These are phyloP conservation scores for Drosophila tanythrix DNA, from an alignment of 2,888 invertebrate genomes.

Conservation along the genomic window DNA sequence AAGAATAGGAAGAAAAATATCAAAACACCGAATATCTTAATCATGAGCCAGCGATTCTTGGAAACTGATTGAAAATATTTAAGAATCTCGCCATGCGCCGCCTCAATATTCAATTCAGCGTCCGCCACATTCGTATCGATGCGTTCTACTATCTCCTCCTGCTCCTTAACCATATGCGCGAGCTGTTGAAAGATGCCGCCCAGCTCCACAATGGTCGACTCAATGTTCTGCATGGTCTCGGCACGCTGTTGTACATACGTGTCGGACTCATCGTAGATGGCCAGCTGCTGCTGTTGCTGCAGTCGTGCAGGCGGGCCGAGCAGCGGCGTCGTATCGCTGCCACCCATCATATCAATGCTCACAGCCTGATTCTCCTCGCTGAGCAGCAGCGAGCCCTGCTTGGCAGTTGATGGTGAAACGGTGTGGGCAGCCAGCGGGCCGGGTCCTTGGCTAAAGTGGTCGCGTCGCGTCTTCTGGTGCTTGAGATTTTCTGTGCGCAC, in stretches of 20 bases:
- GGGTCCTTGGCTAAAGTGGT: slow-evolving; percentile 90
- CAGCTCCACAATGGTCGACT: slow-evolving; percentile 98
- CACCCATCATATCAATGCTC: slow-evolving; percentile 94
- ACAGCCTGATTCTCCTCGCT: slow-evolving; percentile 90
- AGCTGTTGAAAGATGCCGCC: slow-evolving; percentile 99
- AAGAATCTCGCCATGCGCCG: slow-evolving; percentile 98
- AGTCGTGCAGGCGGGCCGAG: slow-evolving; percentile 84
- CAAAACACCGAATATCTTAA: slow-evolving; percentile 98
- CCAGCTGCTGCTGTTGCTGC: slow-evolving; percentile 87
- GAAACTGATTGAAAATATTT: slow-evolving; percentile 99
- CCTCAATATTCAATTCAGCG: slow-evolving; percentile 97
- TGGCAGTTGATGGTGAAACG: slow-evolving; percentile 87
- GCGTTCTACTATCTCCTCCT: slow-evolving; percentile 98
- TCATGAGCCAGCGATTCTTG: slow-evolving; percentile 99
- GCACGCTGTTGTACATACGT: slow-evolving; percentile 96
- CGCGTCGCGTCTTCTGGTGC: slow-evolving; percentile 96
- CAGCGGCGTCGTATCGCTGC: slow-evolving; percentile 84
- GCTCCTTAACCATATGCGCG: slow-evolving; percentile 94
- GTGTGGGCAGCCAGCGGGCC: slow-evolving; percentile 85
- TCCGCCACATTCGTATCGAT: slow-evolving; percentile 99
- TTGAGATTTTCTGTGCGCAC: slow-evolving; percentile 98
- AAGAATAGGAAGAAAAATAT: slow-evolving; percentile 99
- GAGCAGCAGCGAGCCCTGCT: slow-evolving; percentile 84
- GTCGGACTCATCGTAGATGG: slow-evolving; percentile 94
- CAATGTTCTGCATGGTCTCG: slow-evolving; percentile 99